Conservation (phyloP, 2,888 invertebrate species). For the Blera fallax region DNA sequence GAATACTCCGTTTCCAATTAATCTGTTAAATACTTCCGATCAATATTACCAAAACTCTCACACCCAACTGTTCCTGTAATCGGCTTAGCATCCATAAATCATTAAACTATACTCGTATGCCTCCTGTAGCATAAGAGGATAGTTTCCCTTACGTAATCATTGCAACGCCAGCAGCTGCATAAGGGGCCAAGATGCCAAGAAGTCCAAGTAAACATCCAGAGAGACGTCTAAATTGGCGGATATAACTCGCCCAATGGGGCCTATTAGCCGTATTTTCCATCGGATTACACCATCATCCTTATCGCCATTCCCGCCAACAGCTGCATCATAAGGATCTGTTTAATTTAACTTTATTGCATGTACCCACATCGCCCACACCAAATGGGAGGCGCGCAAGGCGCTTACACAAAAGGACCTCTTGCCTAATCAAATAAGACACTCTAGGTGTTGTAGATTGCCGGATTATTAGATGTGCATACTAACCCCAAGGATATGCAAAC, state of each 20-base stretch:
- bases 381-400: background rate
- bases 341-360: conserved; percentile 66
- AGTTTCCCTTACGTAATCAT: conserved; percentile 30
- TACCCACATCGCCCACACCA: background rate
- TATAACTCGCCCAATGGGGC: conserved; percentile 54
- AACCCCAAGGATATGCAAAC: conserved; percentile 65
- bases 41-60: background rate
- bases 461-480: conserved; percentile 67
- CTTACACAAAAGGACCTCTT: background rate
- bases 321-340: conserved; percentile 58
- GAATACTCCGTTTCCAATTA: background rate
- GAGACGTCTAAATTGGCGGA: conserved; percentile 43
- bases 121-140: background rate
- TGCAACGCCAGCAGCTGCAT: conserved; percentile 1
- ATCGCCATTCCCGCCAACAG: conserved; percentile 54
- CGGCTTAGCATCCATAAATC: background rate
- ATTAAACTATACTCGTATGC: background rate
- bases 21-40: background rate
- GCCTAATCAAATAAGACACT: conserved; percentile 66
- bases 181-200: background rate
- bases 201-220: conserved; percentile 11
- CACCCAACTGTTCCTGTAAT: background rate
- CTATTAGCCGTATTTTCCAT: conserved; percentile 60
- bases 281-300: conserved; percentile 64
- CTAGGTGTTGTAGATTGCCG: conserved; percentile 44